phyloP scores from a whole-genome alignment of 2,888 invertebrate genomes.

The Ceratothoa steindachneri region DNA sequence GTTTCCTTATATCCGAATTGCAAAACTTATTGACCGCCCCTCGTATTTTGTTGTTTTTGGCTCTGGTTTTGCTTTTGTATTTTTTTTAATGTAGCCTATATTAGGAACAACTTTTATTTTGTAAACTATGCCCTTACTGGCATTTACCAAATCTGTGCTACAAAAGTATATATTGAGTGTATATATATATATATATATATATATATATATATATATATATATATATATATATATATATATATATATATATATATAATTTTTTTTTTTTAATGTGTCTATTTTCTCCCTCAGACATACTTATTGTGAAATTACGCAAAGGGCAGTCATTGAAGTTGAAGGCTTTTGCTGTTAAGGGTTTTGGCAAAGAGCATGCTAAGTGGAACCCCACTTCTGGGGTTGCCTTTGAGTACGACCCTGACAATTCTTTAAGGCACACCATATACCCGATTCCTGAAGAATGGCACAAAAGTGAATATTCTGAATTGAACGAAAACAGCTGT shows the following conservation, averaged over 20 bases:
- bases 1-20: too few species aligned
- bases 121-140: too few species aligned
- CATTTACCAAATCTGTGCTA: not conserved
- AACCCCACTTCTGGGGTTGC: constrained; percentile 97
- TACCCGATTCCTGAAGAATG: constrained; percentile 96
- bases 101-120: too few species aligned
- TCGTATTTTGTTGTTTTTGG: too few species aligned
- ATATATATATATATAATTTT: not conserved
- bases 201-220: not conserved
- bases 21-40: too few species aligned
- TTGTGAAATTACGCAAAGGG: constrained; percentile 70
- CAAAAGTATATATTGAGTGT: not conserved
- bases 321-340: constrained; percentile 91
- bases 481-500: constrained; percentile 85
- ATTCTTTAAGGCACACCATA: constrained; percentile 89
- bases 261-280: too few species aligned
- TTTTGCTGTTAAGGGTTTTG: constrained; percentile 93
- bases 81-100: too few species aligned
- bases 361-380: constrained; percentile 99
- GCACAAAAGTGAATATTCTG: constrained; percentile 96
- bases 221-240: not conserved
- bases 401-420: constrained; percentile 99
- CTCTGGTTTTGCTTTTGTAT: too few species aligned
- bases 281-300: constrained; percentile 59
- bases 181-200: not conserved